Conservation (phyloP, 2,797 vertebrate genomes). For the Staurois parvus region DNA sequence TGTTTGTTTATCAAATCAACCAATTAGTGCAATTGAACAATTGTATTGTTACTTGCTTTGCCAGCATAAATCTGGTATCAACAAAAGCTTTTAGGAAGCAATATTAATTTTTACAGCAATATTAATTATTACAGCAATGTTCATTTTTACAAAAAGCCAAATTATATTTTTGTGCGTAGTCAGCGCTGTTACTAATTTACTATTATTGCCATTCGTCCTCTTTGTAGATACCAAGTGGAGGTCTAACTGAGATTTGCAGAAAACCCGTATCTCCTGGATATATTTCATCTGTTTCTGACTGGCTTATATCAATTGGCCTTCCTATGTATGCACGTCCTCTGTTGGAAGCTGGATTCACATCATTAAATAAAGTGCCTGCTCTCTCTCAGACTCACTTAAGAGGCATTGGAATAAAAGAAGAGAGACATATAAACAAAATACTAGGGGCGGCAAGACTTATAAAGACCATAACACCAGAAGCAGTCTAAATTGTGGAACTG, state of each 20-base stretch:
- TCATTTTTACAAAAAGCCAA: too few relatives aligned
- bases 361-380: conserved; percentile 84
- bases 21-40: too few relatives aligned
- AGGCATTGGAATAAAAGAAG: conserved; percentile 89
- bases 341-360: conserved; percentile 82
- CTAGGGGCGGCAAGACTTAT: conserved; percentile 85
- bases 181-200: background rate
- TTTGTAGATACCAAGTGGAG: conserved; percentile 91
- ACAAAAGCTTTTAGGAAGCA: background rate
- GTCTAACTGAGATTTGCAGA: conserved; percentile 91
- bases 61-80: too few relatives aligned
- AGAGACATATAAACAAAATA: conserved; percentile 87
- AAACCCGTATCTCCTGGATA: conserved; percentile 84
- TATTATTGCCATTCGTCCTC: background rate
- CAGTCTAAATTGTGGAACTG: conserved; percentile 68
- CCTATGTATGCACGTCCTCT: conserved; percentile 88
- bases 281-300: conserved; percentile 85
- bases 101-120: background rate
- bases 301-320: conserved; percentile 92
- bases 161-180: background rate
- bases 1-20: too few relatives aligned
- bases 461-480: conserved; percentile 73
- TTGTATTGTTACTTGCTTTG: too few relatives aligned
- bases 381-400: conserved; percentile 85
- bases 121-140: background rate